Evolutionary conservation across 2,797 vertebrate genomes (phyloP).

Genomic region (Otolemur crassicaudatus): DNA sequence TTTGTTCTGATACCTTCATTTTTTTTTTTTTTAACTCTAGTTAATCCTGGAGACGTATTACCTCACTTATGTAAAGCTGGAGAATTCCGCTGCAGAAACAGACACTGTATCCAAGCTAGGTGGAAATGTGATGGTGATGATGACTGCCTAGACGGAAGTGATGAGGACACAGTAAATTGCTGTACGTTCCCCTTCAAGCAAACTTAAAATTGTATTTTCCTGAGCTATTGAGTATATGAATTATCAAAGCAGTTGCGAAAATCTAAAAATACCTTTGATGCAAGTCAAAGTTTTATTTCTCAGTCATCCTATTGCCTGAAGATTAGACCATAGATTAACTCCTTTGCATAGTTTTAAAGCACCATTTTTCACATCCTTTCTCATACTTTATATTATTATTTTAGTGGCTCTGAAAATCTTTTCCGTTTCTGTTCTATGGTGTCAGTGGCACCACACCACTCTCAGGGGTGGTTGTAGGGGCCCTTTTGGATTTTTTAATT

Average conservation of each 20-base stretch:
- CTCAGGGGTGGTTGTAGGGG: neutral
- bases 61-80: slow-evolving; percentile 93
- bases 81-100: slow-evolving; percentile 96
- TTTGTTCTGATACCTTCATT: neutral
- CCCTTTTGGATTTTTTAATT: neutral
- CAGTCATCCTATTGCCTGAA: neutral
- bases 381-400: neutral
- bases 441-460: neutral
- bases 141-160: slow-evolving; percentile 97
- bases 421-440: neutral
- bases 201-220: neutral
- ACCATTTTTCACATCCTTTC: neutral
- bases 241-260: neutral
- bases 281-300: neutral
- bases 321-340: rapidly evolving
- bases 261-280: neutral
- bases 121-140: slow-evolving; percentile 98
- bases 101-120: slow-evolving; percentile 94
- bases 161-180: slow-evolving; percentile 93
- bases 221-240: neutral
- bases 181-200: slow-evolving; percentile 89
- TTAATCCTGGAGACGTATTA: slow-evolving; percentile 87
- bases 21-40: slow-evolving; percentile 78
- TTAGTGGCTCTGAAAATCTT: neutral
- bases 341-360: neutral